Percentiles rank a stretch among this genome's conserved stretches.
phyloP scores from a whole-genome alignment of 2,888 invertebrate species.

The Blomia tropicalis region DNA sequence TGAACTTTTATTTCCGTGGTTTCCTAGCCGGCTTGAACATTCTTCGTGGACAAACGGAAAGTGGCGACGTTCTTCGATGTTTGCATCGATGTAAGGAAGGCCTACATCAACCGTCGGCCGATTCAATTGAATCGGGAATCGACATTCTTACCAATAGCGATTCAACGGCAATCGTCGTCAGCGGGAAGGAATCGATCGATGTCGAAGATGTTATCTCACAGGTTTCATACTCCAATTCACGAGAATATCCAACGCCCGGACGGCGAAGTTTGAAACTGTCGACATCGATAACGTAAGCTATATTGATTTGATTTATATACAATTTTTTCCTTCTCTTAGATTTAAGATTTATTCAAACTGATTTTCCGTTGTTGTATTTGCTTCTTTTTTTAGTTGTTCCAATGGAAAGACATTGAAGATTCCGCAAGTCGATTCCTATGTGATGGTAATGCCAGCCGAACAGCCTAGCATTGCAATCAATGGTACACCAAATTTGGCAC shows the following conservation, averaged over 20 bases:
- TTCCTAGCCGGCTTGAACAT: constrained; percentile 68
- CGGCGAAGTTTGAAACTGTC: constrained; percentile 65
- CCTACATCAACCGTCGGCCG: constrained; percentile 56
- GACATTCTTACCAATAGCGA: constrained; percentile 39
- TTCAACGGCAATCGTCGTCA: constrained; percentile 72
- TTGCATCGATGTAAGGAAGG: constrained; percentile 67
- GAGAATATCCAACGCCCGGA: constrained; percentile 86
- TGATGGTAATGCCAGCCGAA: constrained; percentile 70
- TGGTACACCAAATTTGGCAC: constrained; percentile 62
- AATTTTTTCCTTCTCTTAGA: neutral
- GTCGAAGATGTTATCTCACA: constrained; percentile 57
- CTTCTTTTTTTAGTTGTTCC: constrained; percentile 45
- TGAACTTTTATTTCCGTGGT: constrained; percentile 78
- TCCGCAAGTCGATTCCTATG: constrained; percentile 60
- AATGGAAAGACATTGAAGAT: constrained; percentile 56
- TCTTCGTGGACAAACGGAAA: constrained; percentile 55
- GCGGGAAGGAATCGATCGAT: constrained; percentile 75
- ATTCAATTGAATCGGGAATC: constrained; percentile 52
- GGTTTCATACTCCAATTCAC: constrained; percentile 77
- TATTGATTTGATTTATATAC: neutral
- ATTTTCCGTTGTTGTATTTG: constrained; percentile 18
- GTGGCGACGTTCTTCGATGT: constrained; percentile 54
- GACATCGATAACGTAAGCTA: constrained; percentile 54
- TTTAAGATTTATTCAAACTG: neutral
- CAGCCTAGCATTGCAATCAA: constrained; percentile 66